Conservation (phyloP, 2,888 invertebrate genomes). For the Erynnis tages region DNA sequence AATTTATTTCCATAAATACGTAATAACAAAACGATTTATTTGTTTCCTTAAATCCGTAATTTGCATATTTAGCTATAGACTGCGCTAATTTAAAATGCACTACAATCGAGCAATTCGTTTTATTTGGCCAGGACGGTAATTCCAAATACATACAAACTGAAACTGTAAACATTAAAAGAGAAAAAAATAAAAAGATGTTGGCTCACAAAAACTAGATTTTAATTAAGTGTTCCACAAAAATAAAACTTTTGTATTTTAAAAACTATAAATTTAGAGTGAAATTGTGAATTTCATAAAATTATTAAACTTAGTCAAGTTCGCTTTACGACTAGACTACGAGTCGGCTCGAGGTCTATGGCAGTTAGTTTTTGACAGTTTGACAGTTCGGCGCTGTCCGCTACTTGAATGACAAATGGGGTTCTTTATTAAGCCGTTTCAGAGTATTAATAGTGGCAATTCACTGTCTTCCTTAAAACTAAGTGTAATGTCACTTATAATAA, state of each 20-base stretch:
- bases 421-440: not conserved
- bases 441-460: not conserved
- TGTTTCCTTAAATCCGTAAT: no score
- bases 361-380: constrained; percentile 10
- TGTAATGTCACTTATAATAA: not conserved
- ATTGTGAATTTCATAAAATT: not conserved
- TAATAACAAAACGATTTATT: no score
- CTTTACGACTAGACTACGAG: not conserved
- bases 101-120: no score
- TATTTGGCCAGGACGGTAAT: no score
- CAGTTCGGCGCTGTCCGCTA: constrained; percentile 10
- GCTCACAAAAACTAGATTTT: no score
- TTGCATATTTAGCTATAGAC: no score
- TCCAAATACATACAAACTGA: no score
- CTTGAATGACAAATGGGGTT: constrained; percentile 15
- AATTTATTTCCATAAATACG: no score
- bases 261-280: not conserved
- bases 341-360: not conserved
- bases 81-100: no score
- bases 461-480: not conserved
- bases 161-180: no score
- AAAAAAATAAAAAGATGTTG: no score
- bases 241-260: not conserved
- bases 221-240: not conserved
- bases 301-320: not conserved